A percentile compares a stretch with the other conserved stretches of the same genome.
Evolutionary conservation across 2,888 invertebrate genomes (phyloP).

Genomic region (Furcula furcula): DNA sequence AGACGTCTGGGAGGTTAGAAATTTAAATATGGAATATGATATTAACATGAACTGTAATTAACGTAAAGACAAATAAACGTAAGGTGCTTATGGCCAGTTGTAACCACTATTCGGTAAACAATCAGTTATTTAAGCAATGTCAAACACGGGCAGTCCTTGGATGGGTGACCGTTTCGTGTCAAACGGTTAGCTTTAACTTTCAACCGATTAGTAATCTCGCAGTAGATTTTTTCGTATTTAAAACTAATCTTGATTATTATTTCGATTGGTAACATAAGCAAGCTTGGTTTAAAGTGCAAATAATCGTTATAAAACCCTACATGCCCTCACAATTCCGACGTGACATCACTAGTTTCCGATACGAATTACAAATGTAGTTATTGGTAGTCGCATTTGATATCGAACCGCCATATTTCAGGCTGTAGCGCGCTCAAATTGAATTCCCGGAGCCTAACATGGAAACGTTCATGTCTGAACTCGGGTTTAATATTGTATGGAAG

Average conservation of each 20-base stretch:
- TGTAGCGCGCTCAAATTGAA: slow-evolving; percentile 35
- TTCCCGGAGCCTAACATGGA: slow-evolving; percentile 16
- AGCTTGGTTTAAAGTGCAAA: too few relatives aligned
- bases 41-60: slow-evolving; percentile 1
- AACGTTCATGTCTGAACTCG: slow-evolving; percentile 13
- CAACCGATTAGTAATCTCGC: slow-evolving; percentile 17
- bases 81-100: too few relatives aligned
- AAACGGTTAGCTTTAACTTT: too few relatives aligned
- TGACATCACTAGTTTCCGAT: slow-evolving; percentile 20
- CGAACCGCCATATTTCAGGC: slow-evolving; percentile 33
- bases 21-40: not conserved
- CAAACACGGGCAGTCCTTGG: too few relatives aligned
- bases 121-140: too few relatives aligned
- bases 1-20: slow-evolving; percentile 45
- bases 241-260: slow-evolving; percentile 7
- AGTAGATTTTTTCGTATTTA: slow-evolving; percentile 7
- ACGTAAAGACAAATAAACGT: too few relatives aligned
- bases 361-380: slow-evolving; percentile 44
- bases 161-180: too few relatives aligned
- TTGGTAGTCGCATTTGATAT: slow-evolving; percentile 32
- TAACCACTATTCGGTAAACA: too few relatives aligned
- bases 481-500: slow-evolving; percentile 9
- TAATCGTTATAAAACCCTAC: not conserved
- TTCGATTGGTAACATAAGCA: too few relatives aligned
- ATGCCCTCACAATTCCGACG: slow-evolving; percentile 11